These are phyloP conservation scores for Eustalomyia histrio DNA, from an alignment of 2,888 invertebrate species.

Conservation along the genomic window DNA sequence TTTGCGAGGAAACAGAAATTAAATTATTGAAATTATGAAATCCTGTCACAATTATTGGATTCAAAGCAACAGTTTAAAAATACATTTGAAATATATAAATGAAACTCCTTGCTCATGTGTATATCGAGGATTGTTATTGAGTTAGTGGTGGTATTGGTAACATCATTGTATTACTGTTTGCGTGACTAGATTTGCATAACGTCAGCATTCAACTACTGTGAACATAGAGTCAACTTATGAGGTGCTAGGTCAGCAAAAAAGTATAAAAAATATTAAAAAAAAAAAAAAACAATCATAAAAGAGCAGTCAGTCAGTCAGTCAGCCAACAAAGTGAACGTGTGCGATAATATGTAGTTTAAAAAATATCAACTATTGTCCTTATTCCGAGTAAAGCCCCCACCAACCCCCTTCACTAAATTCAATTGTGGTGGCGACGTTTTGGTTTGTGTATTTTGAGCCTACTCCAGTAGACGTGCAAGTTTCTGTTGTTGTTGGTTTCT, in stretches of 20 bases:
- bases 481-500: slow-evolving; percentile 58
- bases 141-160: slow-evolving; percentile 29
- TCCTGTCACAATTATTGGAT: not conserved
- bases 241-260: slow-evolving; percentile 57
- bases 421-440: slow-evolving; percentile 41
- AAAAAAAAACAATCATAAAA: slow-evolving; percentile 44
- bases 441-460: slow-evolving; percentile 47
- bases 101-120: not conserved
- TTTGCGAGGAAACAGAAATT: not conserved
- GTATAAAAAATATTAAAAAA: slow-evolving; percentile 27
- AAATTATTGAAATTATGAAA: not conserved
- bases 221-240: slow-evolving; percentile 46
- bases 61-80: not conserved
- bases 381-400: slow-evolving; percentile 43
- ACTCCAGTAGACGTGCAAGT: slow-evolving; percentile 21
- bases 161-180: slow-evolving; percentile 41
- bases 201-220: slow-evolving; percentile 15
- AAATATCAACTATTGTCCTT: slow-evolving; percentile 56
- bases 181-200: slow-evolving; percentile 59
- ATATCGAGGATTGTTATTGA: not conserved
- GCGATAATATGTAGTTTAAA: slow-evolving; percentile 44
- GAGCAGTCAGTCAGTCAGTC: slow-evolving; percentile 45
- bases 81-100: not conserved
- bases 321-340: slow-evolving; percentile 15
- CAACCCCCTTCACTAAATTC: slow-evolving; percentile 18